Percentiles rank a stretch among this genome's conserved stretches.
These are phyloP conservation scores for Turdus rufiventris DNA, from an alignment of 2,113 vertebrate genomes.

Conservation along the genomic window DNA sequence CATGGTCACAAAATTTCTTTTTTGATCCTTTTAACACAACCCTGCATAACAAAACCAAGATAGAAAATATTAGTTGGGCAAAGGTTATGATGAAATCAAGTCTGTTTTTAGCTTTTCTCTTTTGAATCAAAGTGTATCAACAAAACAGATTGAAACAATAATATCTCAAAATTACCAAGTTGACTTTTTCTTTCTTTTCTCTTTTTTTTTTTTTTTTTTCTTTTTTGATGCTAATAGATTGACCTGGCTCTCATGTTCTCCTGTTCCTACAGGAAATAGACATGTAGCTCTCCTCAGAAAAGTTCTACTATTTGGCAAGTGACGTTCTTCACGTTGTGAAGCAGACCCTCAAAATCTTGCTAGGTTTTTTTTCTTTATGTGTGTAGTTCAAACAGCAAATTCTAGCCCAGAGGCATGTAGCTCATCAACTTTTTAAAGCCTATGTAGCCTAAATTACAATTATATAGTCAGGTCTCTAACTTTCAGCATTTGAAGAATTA, in stretches of 20 bases:
- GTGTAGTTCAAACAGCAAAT: not conserved
- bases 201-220: not conserved
- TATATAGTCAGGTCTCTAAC: not conserved
- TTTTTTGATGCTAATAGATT: not conserved
- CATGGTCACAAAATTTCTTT: not conserved
- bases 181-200: not conserved
- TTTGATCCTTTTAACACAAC: not conserved
- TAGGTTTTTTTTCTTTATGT: not conserved
- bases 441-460: not conserved
- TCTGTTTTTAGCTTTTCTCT: not conserved
- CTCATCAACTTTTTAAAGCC: not conserved
- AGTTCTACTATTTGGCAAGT: not conserved
- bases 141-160: not conserved
- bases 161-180: not conserved
- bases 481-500: not conserved
- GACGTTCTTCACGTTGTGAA: not conserved
- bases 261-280: not conserved
- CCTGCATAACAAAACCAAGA: not conserved
- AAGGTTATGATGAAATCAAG: not conserved
- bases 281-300: not conserved
- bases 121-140: not conserved
- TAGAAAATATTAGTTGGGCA: not conserved
- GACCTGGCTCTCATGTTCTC: not conserved
- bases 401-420: not conserved
- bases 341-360: not conserved